Conservation (phyloP, 2,888 invertebrate species). For the Ophraella communa region DNA sequence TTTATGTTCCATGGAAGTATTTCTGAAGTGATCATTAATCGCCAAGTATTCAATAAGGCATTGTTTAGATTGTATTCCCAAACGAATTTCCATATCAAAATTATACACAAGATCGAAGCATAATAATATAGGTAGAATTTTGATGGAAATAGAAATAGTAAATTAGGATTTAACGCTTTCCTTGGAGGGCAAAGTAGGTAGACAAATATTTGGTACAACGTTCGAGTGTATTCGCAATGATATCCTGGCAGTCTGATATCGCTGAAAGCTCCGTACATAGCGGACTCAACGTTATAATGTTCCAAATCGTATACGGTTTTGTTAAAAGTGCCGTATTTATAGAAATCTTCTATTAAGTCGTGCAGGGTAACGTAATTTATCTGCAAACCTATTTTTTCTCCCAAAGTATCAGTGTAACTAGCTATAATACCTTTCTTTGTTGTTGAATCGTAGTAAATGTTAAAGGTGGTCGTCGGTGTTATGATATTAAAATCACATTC, state of each 20-base stretch:
- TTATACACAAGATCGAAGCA: background rate
- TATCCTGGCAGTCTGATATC: background rate
- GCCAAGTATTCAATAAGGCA: background rate
- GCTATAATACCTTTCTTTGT: slow-evolving; percentile 3
- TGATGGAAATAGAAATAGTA: background rate
- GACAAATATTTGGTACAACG: background rate
- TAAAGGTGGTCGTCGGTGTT: background rate
- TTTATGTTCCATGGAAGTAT: background rate
- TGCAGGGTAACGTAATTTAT: background rate
- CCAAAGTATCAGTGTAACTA: background rate
- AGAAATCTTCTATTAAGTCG: background rate
- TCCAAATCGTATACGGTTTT: background rate
- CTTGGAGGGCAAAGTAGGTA: slow-evolving; percentile 1
- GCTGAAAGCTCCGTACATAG: background rate
- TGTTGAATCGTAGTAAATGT: background rate
- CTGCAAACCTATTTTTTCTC: background rate
- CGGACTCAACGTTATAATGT: background rate
- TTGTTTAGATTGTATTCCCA: background rate
- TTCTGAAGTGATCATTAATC: background rate
- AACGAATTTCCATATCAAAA: background rate
- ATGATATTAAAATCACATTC: slow-evolving; percentile 1
- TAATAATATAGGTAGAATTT: background rate
- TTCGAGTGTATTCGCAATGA: background rate
- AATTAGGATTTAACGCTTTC: background rate
- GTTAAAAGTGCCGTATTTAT: background rate